Evolutionary conservation across 2,888 invertebrate genomes (phyloP), one percentile per base, ranked within the genome.

Genomic region (Lochmaea crataegi): DNA sequence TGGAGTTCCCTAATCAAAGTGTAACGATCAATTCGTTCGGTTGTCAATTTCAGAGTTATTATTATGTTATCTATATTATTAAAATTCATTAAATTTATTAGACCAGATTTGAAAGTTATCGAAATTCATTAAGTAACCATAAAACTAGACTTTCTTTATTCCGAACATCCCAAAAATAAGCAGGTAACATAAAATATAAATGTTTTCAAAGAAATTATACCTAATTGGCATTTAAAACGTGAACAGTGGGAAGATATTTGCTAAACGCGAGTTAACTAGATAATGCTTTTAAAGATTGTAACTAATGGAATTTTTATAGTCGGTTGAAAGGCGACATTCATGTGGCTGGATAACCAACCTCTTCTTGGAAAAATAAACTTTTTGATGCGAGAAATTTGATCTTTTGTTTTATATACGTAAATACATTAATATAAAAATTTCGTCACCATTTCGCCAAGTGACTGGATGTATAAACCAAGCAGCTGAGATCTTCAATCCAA

Each of bases 281-380:
- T 63, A 42, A 41, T 42, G 61, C 61, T 63, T 38, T 63, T 63
- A 63, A 63, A 38, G 42, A 41, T 18, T 63, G 61, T 63, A 32
- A 38, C 41, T 63, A 63, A 63, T 38, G 38, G 61, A 41, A 63
- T 63, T 38, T 63, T 63, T 63, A 63, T 18, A 18, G 42, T 42
- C 41, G 7, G 2, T 41, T 61, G 14, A 16, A 38, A 58, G 32
- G n/a, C 61, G 38, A 38, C 42, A 42, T 63, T 63, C 5, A 42
- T 41, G 41, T 63, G 42, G 18, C 61, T 63, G 10, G 4, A 2
- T 11, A 60, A 60, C 12, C n/a, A 14, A 11, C 11, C 14, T 42
- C 12, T 60, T 60, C 60, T 12, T 16, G 38, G 60, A 42, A 63
- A 42, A 42, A 18, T 14, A 16, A 53, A 10, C 9, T 18, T 63